Base-by-base conservation (phyloP, 2,888 invertebrate species). In the Tetragnatha montana region DNA sequence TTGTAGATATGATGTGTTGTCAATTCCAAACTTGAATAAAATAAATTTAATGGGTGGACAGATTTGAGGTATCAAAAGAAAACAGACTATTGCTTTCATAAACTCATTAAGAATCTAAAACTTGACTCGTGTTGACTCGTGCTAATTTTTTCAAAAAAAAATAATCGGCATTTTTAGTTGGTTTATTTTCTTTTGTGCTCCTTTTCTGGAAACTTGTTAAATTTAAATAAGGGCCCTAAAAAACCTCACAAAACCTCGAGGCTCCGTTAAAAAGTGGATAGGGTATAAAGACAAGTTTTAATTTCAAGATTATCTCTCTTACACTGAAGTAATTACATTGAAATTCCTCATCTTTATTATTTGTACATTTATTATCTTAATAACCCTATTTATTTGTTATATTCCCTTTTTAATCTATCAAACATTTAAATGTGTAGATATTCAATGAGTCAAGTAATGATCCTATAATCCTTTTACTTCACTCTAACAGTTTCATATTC, bases 1-100 rank as follows among this genome's bases (percentile, higher is more conserved):
- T 35, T 35, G 35, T 21, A 22, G 73, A n/a, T 73, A 8, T 10
- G 21, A 73, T 73, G 21, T 19, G 12, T 73, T 73, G 7, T 47
- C 14, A 81, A 81, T 8, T 47, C 68, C 19, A 71, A 74, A 47
- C 35, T 17, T 51, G 14, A 74, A n/a, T 12, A 21, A 60, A 74
- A n/a, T 12, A 21, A 60, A 74, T 60, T 82, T 82, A 79, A 60
- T 12, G 47, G 73, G 79, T 79, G 60, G 47, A 19, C 73, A 86
- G 79, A 79, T 79, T 73, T 71, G 51, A 60, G 79, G 79, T 51
- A 79, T 19, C 69, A 79, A 50, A 79, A 79, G 79, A 47, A 50
- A 8, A 69, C 47, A 0, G 22, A 17, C 35, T 60, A 47, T 22
- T 81, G 35, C 47, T 47, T 35, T 68, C 6, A 35, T 21, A 75